phyloP scores from a whole-genome alignment of 2,797 vertebrate species.

The Acanthurus tractus region DNA sequence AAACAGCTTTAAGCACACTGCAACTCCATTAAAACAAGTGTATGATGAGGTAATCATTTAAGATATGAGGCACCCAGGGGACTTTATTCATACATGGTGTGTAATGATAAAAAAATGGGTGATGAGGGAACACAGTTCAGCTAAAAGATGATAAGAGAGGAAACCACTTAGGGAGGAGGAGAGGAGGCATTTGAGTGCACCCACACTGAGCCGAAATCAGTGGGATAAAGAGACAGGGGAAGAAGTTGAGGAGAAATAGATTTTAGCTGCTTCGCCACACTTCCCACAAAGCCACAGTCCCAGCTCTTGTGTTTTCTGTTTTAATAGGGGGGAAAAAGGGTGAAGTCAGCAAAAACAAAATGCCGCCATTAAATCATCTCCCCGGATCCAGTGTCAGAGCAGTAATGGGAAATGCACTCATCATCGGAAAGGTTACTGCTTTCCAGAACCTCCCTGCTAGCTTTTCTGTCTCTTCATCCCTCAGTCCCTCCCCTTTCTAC shows the following conservation, averaged over 20 bases:
- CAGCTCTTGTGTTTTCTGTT: constrained; percentile 68
- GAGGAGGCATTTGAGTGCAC: constrained; percentile 44
- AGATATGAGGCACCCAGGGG: constrained; percentile 42
- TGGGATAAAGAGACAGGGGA: constrained; percentile 68
- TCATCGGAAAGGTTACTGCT: constrained; percentile 92
- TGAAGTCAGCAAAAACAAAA: constrained; percentile 97
- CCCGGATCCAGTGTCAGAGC: constrained; percentile 90
- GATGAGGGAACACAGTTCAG: constrained; percentile 19
- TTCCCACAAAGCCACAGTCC: constrained; percentile 79
- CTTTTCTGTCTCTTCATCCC: constrained; percentile 48
- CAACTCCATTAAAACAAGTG: constrained; percentile 23
- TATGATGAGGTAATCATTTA: constrained; percentile 43
- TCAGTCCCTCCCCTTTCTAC: constrained; percentile 3
- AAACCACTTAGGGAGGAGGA: constrained; percentile 24
- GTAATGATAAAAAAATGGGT: constrained; percentile 44
- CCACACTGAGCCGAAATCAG: constrained; percentile 56
- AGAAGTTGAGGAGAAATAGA: constrained; percentile 78
- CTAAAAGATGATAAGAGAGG: constrained; percentile 33
- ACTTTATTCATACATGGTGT: constrained; percentile 36
- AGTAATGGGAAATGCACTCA: constrained; percentile 92
- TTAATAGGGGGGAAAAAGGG: constrained; percentile 78
- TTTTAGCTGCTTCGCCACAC: constrained; percentile 87
- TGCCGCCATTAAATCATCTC: constrained; percentile 96
- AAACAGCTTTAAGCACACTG: constrained; percentile 19
- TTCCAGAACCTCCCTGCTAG: constrained; percentile 84